Evolutionary conservation across 2,888 invertebrate species (phyloP).

Genomic region (Tanytarsus gracilentus): DNA sequence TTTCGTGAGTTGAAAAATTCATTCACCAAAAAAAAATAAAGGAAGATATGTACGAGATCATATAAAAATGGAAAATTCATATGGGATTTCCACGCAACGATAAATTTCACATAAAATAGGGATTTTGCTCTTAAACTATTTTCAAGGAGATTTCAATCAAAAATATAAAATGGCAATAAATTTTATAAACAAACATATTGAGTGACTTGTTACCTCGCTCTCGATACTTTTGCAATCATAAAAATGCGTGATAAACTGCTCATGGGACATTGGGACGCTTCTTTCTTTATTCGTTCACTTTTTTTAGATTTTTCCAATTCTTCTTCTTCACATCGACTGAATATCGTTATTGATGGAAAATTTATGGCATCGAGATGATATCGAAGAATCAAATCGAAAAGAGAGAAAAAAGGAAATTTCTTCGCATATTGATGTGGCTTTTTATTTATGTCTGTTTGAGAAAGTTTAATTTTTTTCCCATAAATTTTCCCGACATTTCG

Average conservation of each 20-base stretch:
- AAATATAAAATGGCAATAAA: conserved; percentile 25
- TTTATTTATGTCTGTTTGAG: conserved; percentile 23
- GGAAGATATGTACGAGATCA: too few species aligned
- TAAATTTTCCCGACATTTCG: conserved; percentile 7
- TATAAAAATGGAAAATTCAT: too few species aligned
- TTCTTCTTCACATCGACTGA: background rate
- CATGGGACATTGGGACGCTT: conserved; percentile 11
- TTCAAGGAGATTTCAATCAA: conserved; percentile 26
- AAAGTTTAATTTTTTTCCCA: conserved; percentile 28
- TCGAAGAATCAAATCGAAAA: conserved; percentile 9
- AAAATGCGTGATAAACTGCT: conserved; percentile 25
- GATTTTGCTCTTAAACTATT: too few species aligned
- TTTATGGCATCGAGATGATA: conserved; percentile 22
- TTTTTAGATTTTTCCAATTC: background rate
- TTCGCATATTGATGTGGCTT: conserved; percentile 28
- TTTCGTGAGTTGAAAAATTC: conserved; percentile 11
- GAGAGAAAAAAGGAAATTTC: conserved; percentile 4
- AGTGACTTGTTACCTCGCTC: background rate
- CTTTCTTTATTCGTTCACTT: background rate
- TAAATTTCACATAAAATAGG: too few species aligned
- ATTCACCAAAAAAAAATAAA: too few species aligned
- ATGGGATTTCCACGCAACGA: too few species aligned
- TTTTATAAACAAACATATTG: conserved; percentile 10
- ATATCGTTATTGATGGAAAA: conserved; percentile 23
- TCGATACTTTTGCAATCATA: conserved; percentile 23